Percentiles rank a stretch among this genome's conserved stretches.
These are phyloP conservation scores for Pipa parva DNA, from an alignment of 2,113 vertebrate species.

Conservation along the genomic window DNA sequence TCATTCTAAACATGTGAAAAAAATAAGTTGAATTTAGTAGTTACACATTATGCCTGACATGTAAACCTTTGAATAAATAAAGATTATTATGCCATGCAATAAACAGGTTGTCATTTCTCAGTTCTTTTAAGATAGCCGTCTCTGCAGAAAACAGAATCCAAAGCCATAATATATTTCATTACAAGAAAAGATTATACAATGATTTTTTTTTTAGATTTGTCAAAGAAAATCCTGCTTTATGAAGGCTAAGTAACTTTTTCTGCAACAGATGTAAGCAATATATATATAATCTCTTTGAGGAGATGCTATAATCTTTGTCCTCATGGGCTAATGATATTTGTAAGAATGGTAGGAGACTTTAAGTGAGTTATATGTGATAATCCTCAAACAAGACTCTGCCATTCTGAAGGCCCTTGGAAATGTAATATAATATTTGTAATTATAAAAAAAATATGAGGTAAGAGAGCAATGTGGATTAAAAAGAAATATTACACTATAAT, in stretches of 20 bases:
- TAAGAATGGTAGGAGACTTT: slow-evolving; percentile 44
- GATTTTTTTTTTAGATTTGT: slow-evolving; percentile 49
- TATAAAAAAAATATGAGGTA: neutral
- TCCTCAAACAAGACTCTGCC: slow-evolving; percentile 26
- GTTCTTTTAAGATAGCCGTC: slow-evolving; percentile 31
- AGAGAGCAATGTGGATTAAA: neutral
- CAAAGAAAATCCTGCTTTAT: slow-evolving; percentile 47
- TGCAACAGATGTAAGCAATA: slow-evolving; percentile 42
- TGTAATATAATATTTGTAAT: neutral
- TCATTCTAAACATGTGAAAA: no score
- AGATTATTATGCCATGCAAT: no score
- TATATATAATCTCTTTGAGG: slow-evolving; percentile 46
- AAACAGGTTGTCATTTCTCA: neutral
- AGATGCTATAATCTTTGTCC: slow-evolving; percentile 47
- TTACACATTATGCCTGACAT: no score
- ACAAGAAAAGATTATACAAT: slow-evolving; percentile 39
- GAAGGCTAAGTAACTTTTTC: slow-evolving; percentile 51
- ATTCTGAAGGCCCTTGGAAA: slow-evolving; percentile 32
- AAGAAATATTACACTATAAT: no score
- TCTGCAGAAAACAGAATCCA: slow-evolving; percentile 34
- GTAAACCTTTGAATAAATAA: no score
- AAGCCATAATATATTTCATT: slow-evolving; percentile 40
- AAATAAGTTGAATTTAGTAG: no score
- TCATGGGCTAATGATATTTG: slow-evolving; percentile 44
- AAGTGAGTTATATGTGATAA: slow-evolving; percentile 45